Conservation (phyloP, 2,797 vertebrate genomes). For the Rhinogobio ventralis region DNA sequence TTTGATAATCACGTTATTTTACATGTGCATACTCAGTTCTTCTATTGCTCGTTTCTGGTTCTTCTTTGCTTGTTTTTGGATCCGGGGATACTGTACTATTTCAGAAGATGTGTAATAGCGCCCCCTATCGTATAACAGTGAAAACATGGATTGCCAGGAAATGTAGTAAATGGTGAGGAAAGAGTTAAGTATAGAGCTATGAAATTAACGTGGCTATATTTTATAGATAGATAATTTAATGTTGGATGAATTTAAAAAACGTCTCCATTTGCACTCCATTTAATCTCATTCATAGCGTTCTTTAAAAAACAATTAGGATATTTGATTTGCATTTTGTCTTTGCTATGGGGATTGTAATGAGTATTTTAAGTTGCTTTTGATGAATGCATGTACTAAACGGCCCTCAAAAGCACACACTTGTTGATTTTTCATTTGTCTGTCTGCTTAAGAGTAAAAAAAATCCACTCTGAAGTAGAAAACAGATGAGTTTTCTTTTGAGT, state of each 20-base stretch:
- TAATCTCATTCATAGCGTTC: background rate
- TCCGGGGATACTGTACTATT: no score
- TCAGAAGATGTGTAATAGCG: no score
- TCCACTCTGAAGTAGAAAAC: constrained; percentile 28
- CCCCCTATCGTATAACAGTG: no score
- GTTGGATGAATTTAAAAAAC: background rate
- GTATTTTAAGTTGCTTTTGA: background rate
- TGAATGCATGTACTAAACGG: background rate
- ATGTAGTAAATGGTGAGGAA: no score
- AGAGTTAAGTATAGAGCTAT: background rate
- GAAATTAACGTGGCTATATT: background rate
- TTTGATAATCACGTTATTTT: no score
- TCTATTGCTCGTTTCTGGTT: no score
- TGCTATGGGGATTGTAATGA: background rate
- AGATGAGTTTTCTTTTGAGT: constrained; percentile 24
- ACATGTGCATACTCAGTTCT: no score
- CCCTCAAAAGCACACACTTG: constrained; percentile 19
- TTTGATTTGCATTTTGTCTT: background rate
- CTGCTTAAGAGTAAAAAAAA: constrained; percentile 23
- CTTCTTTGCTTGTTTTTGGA: no score
- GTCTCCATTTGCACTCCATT: background rate
- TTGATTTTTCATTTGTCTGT: background rate
- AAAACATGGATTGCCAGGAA: no score
- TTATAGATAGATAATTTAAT: background rate
- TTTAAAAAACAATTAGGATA: background rate